A percentile compares a stretch with the other conserved stretches of the same genome.
Conservation (phyloP, 1,140 invertebrate species). For the Drosophila azteca region DNA sequence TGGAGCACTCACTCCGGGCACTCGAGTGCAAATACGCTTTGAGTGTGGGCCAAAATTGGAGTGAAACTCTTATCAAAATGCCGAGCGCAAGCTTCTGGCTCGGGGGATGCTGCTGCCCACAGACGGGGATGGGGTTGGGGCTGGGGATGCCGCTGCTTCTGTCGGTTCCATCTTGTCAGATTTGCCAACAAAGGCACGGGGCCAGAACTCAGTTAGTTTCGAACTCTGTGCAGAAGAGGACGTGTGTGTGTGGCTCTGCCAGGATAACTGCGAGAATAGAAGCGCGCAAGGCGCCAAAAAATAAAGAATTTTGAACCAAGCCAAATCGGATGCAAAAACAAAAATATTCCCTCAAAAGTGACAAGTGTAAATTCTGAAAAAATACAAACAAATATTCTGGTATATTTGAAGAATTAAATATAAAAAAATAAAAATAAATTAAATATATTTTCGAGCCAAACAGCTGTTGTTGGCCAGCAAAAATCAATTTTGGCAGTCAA, state of each 20-base stretch:
- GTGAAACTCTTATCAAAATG: slow-evolving; percentile 54
- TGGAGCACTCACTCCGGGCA: too few relatives aligned
- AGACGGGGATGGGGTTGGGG: slow-evolving; percentile 5
- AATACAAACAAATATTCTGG: background rate
- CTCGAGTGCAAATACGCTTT: background rate
- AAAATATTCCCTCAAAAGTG: background rate
- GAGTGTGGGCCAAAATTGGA: slow-evolving; percentile 17
- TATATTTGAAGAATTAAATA: background rate
- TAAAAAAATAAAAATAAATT: background rate
- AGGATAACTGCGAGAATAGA: slow-evolving; percentile 21
- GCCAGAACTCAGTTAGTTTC: slow-evolving; percentile 55
- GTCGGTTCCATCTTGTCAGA: slow-evolving; percentile 41
- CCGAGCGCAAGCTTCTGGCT: slow-evolving; percentile 51
- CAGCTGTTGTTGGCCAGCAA: slow-evolving; percentile 38
- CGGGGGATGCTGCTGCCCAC: slow-evolving; percentile 2
- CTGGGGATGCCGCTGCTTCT: slow-evolving; percentile 27
- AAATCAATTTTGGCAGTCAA: slow-evolving; percentile 31
- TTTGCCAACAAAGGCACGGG: slow-evolving; percentile 16
- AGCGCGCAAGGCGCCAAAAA: slow-evolving; percentile 36
- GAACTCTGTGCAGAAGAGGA: slow-evolving; percentile 70
- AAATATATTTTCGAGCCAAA: background rate
- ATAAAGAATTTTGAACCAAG: slow-evolving; percentile 17
- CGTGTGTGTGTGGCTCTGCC: slow-evolving; percentile 42
- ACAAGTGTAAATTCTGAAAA: slow-evolving; percentile 7
- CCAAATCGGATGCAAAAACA: background rate